These are phyloP conservation scores for Mola mola DNA, from an alignment of 2,113 vertebrate genomes.

Conservation along the genomic window DNA sequence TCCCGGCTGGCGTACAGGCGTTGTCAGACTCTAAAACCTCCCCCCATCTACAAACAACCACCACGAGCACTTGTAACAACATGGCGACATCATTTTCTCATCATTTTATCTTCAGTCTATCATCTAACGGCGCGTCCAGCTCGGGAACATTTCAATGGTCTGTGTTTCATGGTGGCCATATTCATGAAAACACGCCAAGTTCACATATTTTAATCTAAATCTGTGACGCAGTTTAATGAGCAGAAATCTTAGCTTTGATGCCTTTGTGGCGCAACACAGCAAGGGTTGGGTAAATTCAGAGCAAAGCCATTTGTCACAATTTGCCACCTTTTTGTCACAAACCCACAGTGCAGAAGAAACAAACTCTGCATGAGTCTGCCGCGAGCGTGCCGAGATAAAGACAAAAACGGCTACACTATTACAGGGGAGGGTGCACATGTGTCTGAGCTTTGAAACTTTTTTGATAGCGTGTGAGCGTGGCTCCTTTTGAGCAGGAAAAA, in stretches of 20 bases:
- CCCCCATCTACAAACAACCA: slow-evolving; percentile 34
- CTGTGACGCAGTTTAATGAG: neutral
- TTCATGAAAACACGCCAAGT: neutral
- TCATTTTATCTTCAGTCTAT: too few species aligned
- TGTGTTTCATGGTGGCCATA: neutral
- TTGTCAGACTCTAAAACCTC: slow-evolving; percentile 23
- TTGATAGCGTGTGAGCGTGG: slow-evolving; percentile 47
- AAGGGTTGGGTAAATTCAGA: slow-evolving; percentile 18
- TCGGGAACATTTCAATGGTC: neutral
- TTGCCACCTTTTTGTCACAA: slow-evolving; percentile 48
- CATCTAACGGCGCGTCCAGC: neutral
- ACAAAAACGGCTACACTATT: slow-evolving; percentile 34
- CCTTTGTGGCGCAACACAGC: neutral
- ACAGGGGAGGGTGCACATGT: neutral
- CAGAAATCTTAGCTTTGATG: neutral
- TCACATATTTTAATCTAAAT: neutral
- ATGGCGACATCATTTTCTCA: neutral
- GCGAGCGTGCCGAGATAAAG: slow-evolving; percentile 36
- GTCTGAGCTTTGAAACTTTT: slow-evolving; percentile 61
- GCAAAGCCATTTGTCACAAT: slow-evolving; percentile 55
- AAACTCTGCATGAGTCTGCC: slow-evolving; percentile 31
- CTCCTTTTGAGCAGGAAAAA: slow-evolving; percentile 55
- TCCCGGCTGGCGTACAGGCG: slow-evolving; percentile 18
- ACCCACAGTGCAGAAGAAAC: slow-evolving; percentile 11
- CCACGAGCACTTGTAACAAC: slow-evolving; percentile 7